A percentile compares a stretch with the other conserved stretches of the same genome.
phyloP scores from a whole-genome alignment of 2,888 invertebrate species.

The Agrotis segetum region DNA sequence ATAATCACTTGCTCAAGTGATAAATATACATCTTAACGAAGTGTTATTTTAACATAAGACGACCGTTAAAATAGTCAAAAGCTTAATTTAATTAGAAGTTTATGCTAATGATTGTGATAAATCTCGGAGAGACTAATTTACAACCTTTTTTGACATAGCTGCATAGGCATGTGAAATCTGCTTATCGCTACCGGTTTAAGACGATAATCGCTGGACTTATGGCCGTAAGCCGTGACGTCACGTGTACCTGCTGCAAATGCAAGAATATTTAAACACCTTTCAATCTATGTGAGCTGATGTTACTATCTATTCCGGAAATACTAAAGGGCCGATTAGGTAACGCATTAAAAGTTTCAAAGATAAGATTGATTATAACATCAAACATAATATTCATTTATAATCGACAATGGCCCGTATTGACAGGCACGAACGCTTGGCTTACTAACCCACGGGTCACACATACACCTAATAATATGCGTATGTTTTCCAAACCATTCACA shows the following conservation, averaged over 20 bases:
- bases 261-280: conserved; percentile 48
- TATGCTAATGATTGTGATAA: conserved; percentile 39
- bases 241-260: conserved; percentile 12
- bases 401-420: conserved; percentile 55
- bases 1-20: conserved; percentile 38
- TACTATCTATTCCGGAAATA: conserved; percentile 36
- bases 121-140: conserved; percentile 30
- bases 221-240: conserved; percentile 38
- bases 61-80: conserved; percentile 32
- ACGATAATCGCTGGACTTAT: conserved; percentile 35
- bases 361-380: conserved; percentile 45
- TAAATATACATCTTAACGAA: conserved; percentile 40
- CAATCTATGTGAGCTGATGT: conserved; percentile 33
- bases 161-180: conserved; percentile 30
- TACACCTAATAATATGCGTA: conserved; percentile 64
- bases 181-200: conserved; percentile 44
- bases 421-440: conserved; percentile 72
- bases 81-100: conserved; percentile 37
- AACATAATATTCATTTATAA: conserved; percentile 41
- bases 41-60: conserved; percentile 39
- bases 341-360: conserved; percentile 37
- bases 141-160: conserved; percentile 18
- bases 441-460: conserved; percentile 80
- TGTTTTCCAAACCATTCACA: conserved; percentile 78
- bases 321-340: conserved; percentile 54